Evolutionary conservation across 1,140 invertebrate species (phyloP).

Genomic region (Eumaeus atala): DNA sequence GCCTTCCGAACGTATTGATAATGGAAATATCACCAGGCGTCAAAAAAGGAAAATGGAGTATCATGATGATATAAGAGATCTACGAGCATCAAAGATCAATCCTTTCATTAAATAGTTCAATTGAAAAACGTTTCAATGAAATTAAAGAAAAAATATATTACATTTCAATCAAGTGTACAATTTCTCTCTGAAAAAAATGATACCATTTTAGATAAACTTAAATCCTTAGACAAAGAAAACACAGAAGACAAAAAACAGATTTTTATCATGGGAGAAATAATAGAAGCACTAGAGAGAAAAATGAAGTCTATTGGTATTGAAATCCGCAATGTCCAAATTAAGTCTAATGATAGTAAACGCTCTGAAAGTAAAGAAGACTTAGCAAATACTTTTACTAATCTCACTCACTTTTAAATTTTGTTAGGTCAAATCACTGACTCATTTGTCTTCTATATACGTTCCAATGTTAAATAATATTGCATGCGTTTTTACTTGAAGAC

Average conservation of each 20-base stretch:
- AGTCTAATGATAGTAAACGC: too few relatives aligned
- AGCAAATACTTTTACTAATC: too few relatives aligned
- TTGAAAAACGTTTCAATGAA: too few relatives aligned
- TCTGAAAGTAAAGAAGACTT: too few relatives aligned
- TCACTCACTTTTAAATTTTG: neutral
- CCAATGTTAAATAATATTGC: neutral
- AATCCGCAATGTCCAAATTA: neutral
- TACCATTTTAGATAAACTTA: neutral
- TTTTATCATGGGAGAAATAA: neutral
- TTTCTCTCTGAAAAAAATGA: neutral
- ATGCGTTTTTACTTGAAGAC: neutral
- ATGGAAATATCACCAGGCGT: too few relatives aligned
- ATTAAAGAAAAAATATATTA: conserved; percentile 3
- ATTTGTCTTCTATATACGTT: neutral
- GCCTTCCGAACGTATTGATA: too few relatives aligned
- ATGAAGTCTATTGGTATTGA: neutral
- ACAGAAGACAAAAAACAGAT: neutral
- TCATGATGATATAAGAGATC: too few relatives aligned
- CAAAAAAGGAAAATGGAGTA: too few relatives aligned
- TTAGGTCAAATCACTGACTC: neutral
- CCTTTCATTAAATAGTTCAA: too few relatives aligned
- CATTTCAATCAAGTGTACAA: neutral
- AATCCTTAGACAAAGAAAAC: neutral
- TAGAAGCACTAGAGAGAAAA: neutral
- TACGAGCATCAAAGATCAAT: too few relatives aligned